phyloP scores from a whole-genome alignment of 2,113 vertebrate species.

The Myxocyprinus asiaticus region DNA sequence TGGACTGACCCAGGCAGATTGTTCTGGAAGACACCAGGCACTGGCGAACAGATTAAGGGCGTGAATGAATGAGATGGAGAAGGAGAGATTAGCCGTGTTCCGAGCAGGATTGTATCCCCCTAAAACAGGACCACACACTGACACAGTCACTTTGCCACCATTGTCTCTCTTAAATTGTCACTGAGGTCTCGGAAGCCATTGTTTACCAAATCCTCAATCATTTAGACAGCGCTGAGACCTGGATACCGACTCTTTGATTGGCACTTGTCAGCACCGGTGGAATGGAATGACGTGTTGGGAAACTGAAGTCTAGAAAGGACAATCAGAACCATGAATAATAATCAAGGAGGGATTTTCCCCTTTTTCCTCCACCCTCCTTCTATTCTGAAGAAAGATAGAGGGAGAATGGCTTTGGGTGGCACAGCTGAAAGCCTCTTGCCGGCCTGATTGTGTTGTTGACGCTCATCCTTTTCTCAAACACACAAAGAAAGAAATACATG shows the following conservation, averaged over 20 bases:
- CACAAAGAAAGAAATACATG: constrained; percentile 81
- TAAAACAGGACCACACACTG: constrained; percentile 92
- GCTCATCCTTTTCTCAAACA: constrained; percentile 85
- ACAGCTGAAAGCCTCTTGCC: constrained; percentile 80
- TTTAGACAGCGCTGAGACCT: constrained; percentile 66
- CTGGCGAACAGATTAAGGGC: constrained; percentile 87
- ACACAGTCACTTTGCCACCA: constrained; percentile 79
- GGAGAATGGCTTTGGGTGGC: constrained; percentile 80
- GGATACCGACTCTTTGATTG: constrained; percentile 86
- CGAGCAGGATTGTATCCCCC: constrained; percentile 70
- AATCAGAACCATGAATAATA: constrained; percentile 84
- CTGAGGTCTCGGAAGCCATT: constrained; percentile 65
- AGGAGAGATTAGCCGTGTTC: constrained; percentile 85
- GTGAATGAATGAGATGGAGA: constrained; percentile 76
- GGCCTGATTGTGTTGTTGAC: constrained; percentile 74
- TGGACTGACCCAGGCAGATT: constrained; percentile 85
- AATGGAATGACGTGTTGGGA: constrained; percentile 85
- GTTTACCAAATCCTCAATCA: constrained; percentile 70
- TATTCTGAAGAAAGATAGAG: background rate
- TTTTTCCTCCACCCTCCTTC: constrained; percentile 66
- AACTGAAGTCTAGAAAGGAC: constrained; percentile 77
- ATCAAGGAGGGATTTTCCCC: constrained; percentile 69
- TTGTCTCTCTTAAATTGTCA: constrained; percentile 72
- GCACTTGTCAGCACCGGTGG: constrained; percentile 91
- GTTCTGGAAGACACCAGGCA: constrained; percentile 81